Percentiles rank a stretch among this genome's conserved stretches.
Conservation (phyloP, 1,140 invertebrate species). For the Drosophila teissieri region DNA sequence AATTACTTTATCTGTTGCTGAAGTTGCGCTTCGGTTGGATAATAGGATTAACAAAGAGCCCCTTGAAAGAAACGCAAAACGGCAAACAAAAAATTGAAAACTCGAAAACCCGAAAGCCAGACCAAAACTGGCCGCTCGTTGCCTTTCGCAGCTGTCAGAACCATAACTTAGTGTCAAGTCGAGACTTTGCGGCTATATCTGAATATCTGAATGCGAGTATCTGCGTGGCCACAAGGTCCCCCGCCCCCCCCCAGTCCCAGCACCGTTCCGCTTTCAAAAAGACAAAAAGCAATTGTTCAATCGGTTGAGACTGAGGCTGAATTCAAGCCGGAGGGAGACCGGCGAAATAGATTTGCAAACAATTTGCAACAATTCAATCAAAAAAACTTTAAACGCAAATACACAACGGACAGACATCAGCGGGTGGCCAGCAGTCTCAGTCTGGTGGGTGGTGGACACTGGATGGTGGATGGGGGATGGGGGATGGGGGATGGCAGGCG, state of each 20-base stretch:
- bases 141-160: conserved; percentile 79
- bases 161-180: conserved; percentile 83
- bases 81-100: conserved; percentile 22
- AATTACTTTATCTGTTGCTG: conserved; percentile 83
- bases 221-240: conserved; percentile 74
- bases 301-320: conserved; percentile 8
- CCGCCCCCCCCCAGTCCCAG: conserved; percentile 4
- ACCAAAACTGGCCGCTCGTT: conserved; percentile 37
- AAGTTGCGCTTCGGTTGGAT: conserved; percentile 73
- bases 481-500: conserved; percentile 21
- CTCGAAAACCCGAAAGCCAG: conserved; percentile 9
- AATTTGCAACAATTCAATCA: conserved; percentile 84
- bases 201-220: conserved; percentile 38
- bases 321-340: conserved; percentile 13
- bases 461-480: not conserved
- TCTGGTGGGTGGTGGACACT: conserved; percentile 6
- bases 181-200: conserved; percentile 56
- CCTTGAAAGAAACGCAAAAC: conserved; percentile 32
- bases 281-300: conserved; percentile 83
- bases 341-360: conserved; percentile 81
- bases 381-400: conserved; percentile 83
- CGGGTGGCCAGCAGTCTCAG: conserved; percentile 18
- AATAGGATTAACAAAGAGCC: conserved; percentile 74
- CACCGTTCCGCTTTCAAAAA: conserved; percentile 48
- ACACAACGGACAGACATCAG: conserved; percentile 51